Evolutionary conservation across 2,888 invertebrate genomes (phyloP).

Genomic region (Noctua janthina): DNA sequence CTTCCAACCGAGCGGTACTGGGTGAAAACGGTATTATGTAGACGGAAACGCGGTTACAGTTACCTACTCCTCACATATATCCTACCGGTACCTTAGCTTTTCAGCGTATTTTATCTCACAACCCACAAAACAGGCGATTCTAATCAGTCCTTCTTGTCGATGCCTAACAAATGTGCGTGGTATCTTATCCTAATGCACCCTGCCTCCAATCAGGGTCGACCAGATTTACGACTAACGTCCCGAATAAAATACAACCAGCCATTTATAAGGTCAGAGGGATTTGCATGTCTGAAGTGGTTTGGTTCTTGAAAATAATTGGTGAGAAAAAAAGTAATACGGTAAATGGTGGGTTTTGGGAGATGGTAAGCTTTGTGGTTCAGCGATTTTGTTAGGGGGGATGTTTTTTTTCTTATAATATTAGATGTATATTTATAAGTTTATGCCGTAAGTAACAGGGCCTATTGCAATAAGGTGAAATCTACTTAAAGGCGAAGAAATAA

Average conservation of each 20-base stretch:
- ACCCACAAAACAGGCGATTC: constrained; percentile 58
- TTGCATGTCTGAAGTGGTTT: constrained; percentile 65
- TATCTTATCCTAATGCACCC: constrained; percentile 51
- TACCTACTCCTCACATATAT: too few species aligned
- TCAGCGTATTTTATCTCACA: constrained; percentile 1
- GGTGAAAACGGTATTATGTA: too few species aligned
- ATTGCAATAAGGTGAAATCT: not conserved
- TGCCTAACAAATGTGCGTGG: constrained; percentile 60
- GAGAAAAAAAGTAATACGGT: constrained; percentile 28
- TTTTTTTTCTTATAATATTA: not conserved
- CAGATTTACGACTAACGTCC: constrained; percentile 72
- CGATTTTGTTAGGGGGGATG: constrained; percentile 1
- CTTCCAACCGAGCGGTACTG: too few species aligned
- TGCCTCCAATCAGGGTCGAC: constrained; percentile 69
- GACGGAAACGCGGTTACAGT: not conserved
- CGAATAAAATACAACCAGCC: constrained; percentile 71
- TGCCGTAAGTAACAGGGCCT: not conserved
- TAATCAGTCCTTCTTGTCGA: constrained; percentile 60
- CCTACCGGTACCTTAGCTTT: not conserved
- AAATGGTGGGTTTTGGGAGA: constrained; percentile 10
- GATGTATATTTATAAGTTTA: too few species aligned
- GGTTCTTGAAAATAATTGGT: constrained; percentile 55
- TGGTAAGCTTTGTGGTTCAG: constrained; percentile 23
- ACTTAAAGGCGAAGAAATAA: not conserved
- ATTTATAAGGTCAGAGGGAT: constrained; percentile 71